These are phyloP conservation scores for Sialis lutaria DNA, from an alignment of 2,888 invertebrate genomes.

Conservation along the genomic window DNA sequence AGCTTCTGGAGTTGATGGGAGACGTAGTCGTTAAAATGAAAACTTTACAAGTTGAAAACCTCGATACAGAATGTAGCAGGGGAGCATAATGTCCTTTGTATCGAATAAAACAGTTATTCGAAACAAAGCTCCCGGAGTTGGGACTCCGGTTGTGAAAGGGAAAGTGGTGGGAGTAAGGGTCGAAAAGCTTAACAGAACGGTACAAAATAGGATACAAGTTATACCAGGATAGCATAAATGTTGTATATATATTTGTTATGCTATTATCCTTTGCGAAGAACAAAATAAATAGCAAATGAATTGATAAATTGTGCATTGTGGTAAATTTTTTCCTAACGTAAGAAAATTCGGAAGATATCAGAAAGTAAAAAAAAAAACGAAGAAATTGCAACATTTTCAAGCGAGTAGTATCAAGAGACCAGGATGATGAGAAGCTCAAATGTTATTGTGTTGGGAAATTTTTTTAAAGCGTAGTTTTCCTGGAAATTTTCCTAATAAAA, in stretches of 20 bases:
- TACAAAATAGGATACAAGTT: slow-evolving; percentile 3
- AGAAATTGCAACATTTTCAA: too few species aligned
- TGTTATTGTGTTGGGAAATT: too few species aligned
- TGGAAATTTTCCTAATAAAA: too few species aligned
- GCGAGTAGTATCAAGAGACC: too few species aligned
- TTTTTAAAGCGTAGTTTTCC: too few species aligned
- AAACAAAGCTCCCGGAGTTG: too few species aligned
- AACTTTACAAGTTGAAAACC: not conserved
- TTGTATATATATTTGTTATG: not conserved
- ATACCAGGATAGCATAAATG: slow-evolving; percentile 1
- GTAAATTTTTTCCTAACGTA: not conserved
- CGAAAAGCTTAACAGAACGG: not conserved
- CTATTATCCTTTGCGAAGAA: not conserved
- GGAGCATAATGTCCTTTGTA: not conserved
- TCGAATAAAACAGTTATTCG: not conserved
- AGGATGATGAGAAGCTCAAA: too few species aligned
- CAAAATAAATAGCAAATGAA: not conserved
- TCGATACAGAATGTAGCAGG: slow-evolving; percentile 4
- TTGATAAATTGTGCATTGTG: not conserved
- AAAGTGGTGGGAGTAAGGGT: not conserved
- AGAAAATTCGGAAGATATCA: too few species aligned
- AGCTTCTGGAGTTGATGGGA: too few species aligned
- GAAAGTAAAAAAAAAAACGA: too few species aligned
- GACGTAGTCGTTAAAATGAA: not conserved
- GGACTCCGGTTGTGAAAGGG: too few species aligned